A percentile compares a stretch with the other conserved stretches of the same genome.
These are phyloP conservation scores for Chionis minor DNA, from an alignment of 2,113 vertebrate genomes.

Conservation along the genomic window DNA sequence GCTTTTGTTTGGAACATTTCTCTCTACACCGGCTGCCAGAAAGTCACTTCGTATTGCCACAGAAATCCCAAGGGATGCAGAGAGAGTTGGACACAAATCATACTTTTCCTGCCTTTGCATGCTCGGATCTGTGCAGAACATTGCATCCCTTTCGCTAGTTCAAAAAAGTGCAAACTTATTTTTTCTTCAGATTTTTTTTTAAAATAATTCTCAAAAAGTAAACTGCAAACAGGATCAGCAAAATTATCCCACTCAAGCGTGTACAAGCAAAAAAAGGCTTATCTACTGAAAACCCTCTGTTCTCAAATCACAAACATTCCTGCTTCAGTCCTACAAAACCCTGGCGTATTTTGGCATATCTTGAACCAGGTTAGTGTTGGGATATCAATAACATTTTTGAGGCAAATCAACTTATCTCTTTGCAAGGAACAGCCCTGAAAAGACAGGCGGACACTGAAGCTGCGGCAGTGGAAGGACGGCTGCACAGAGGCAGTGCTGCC, in stretches of 20 bases:
- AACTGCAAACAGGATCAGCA: neutral
- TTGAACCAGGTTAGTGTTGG: neutral
- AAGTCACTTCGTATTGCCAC: neutral
- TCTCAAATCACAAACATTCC: neutral
- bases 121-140: neutral
- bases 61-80: neutral
- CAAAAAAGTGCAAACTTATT: neutral
- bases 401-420: neutral
- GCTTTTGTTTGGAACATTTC: neutral
- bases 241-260: neutral
- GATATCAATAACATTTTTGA: neutral
- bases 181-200: neutral
- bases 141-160: neutral
- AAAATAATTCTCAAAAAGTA: neutral
- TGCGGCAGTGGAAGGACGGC: neutral
- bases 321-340: neutral
- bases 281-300: neutral
- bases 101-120: neutral
- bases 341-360: neutral
- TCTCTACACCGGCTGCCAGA: neutral
- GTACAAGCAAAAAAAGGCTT: neutral
- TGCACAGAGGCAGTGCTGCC: rapidly evolving
- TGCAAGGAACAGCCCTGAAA: neutral
- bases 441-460: neutral
- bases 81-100: neutral